Conservation (phyloP, 2,888 invertebrate species). For the Tipula helvola region DNA sequence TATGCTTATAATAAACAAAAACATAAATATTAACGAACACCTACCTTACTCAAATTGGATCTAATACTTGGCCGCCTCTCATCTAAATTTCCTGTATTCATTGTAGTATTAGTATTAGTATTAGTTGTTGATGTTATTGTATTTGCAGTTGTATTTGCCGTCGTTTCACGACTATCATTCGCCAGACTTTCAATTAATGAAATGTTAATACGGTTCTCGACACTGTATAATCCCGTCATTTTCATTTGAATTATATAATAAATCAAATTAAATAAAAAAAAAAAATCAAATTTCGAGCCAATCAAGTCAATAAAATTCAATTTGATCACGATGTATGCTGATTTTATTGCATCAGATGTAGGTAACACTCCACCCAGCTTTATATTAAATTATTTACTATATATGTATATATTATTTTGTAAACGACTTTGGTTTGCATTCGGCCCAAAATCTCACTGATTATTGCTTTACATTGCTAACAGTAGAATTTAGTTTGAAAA, state of each 20-base stretch:
- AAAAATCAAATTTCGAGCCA: background rate
- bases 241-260: background rate
- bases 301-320: background rate
- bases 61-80: background rate
- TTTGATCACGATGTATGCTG: background rate
- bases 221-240: background rate
- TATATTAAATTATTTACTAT: background rate
- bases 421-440: background rate
- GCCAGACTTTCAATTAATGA: background rate
- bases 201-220: background rate
- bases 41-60: slow-evolving; percentile 4
- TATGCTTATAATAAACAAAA: background rate
- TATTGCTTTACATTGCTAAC: background rate
- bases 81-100: background rate
- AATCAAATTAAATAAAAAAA: background rate
- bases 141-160: background rate
- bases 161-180: background rate
- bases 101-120: background rate
- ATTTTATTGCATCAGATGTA: background rate
- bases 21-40: background rate
- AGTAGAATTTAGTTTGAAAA: background rate
- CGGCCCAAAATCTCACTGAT: background rate
- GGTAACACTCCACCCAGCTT: background rate
- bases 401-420: background rate
- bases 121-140: too few species aligned